These are phyloP conservation scores for Elmis aenea DNA, from an alignment of 2,888 invertebrate species.

Conservation along the genomic window DNA sequence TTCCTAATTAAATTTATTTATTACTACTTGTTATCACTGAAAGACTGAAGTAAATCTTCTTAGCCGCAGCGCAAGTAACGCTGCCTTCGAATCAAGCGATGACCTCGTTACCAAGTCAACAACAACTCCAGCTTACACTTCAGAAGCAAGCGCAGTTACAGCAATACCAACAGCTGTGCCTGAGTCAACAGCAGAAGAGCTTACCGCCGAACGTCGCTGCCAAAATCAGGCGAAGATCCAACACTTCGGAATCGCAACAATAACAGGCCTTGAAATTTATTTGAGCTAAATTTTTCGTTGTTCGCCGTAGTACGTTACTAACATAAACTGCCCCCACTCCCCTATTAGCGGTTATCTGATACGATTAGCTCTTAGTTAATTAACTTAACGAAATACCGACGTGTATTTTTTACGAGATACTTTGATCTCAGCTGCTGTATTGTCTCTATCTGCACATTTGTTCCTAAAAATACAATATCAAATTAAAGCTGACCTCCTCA, in stretches of 20 bases:
- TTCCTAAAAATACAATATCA: too few relatives aligned
- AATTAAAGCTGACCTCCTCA: too few relatives aligned
- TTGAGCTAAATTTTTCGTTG: conserved; percentile 13
- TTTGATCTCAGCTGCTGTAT: conserved; percentile 37
- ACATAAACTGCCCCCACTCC: conserved; percentile 1
- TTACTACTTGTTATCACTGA: too few relatives aligned
- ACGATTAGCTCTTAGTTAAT: conserved; percentile 1
- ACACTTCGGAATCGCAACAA: conserved; percentile 42
- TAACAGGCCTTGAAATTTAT: conserved; percentile 13
- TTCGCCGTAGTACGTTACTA: not conserved
- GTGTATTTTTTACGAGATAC: conserved; percentile 24
- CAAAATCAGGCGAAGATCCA: conserved; percentile 41
- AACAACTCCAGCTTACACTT: conserved; percentile 28
- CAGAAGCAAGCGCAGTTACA: conserved; percentile 43
- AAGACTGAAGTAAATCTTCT: conserved; percentile 28
- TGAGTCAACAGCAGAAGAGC: conserved; percentile 36
- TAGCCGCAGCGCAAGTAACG: conserved; percentile 36
- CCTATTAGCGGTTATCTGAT: not conserved
- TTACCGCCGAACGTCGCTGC: conserved; percentile 32
- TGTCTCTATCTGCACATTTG: conserved; percentile 36
- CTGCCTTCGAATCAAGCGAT: conserved; percentile 31
- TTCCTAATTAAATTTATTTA: too few relatives aligned
- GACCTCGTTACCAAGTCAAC: conserved; percentile 32
- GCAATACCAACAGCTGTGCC: conserved; percentile 41
- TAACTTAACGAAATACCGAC: too few relatives aligned